Base-by-base conservation (phyloP, 2,797 vertebrate genomes). In the Ambastaia sidthimunki region DNA sequence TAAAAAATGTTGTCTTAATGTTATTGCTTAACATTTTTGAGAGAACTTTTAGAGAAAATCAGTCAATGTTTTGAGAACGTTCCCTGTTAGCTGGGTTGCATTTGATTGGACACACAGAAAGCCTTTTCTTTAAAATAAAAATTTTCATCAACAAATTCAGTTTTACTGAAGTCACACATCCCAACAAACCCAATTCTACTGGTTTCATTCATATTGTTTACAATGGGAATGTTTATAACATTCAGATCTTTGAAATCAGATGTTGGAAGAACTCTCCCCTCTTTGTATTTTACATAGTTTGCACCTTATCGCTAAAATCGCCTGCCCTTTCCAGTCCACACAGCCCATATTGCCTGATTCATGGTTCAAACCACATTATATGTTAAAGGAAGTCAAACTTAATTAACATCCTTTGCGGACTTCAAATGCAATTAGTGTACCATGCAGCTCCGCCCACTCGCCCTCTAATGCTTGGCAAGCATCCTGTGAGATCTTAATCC, bases 401-500 rank as follows among this genome's bases (percentile, higher is more conserved):
- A 73, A 73, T 80, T 66, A 80, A 66, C 18, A 18, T 79, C 50
- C 69, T 72, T 72, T 73, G 77, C 31, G 70, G 77, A 66, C 31
- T 52, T 80, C 77, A 80, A 73, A 80, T 80, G 70, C 70, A 72
- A 65, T 79, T 79, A 79, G 69, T 72, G 44, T 15, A 71, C 25
- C 59, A 28, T 15, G 25, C 11, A 19, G 76, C 69, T 65, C 60
- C 59, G 18, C 70, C 77, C 71, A 57, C 76, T 79, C 77, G 13
- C 7, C 50, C 48, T 72, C 70, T 79, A 72, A 79, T 73, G 59
- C 70, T 73, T 72, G 57, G 69, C 77, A 80, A 73, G 69, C 77
- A 80, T 72, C 69, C 60, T 80, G 69, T 80, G 59, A 73, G 77
- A 80, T 80, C 70, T 80, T 80, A 80, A 80, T 80, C 77, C 69